Evolutionary conservation across 1,140 invertebrate genomes (phyloP), one percentile per base, ranked within the genome.

Genomic region (Ips typographus): DNA sequence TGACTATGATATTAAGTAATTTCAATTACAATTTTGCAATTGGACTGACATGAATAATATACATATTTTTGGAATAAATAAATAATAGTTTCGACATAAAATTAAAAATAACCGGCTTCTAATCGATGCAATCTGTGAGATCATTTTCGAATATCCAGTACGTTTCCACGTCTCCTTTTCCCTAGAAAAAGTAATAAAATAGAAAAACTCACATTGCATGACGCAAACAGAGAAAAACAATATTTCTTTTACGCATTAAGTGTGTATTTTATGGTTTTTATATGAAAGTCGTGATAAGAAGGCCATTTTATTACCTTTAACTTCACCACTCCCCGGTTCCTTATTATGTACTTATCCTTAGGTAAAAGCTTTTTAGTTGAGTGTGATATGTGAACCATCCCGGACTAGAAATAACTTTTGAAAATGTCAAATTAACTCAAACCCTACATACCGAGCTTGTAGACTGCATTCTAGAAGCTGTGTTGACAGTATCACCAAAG

Each of bases 401-500:
- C 88, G 1, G 87, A 85, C 88, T 90, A 52, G 7, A 77, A 75
- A 70, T 6, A 55, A 22, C 22, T 22, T 22, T 22, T 47, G 44
- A n/a, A 6, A 56, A 56, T 8, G 6, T 56, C 40, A 40, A 41
- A 43, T 44, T 65, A n/a, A 72, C n/a, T 63, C 72, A 44, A 76
- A 77, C 37, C 60, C 59, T 70, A 77, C 78, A 76, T 81, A 92
- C 91, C 83, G 85, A 77, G 71, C 89, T 88, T 3, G 89, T 87
- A 1, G 91, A 90, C 75, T 93, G 92, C 92, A 95, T 95, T 58
- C 93, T 85, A 1, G 92, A 91, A 4, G 92, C 91, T 0, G 91
- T 93, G 75, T 94, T 94, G 2, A 94, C 90, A 1, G 93, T 94
- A 77, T 96, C 94, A 0, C 94, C 94, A 71, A 93, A 93, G 3